Evolutionary conservation across 2,797 vertebrate genomes (phyloP).

Genomic region (Aphelocoma californica): DNA sequence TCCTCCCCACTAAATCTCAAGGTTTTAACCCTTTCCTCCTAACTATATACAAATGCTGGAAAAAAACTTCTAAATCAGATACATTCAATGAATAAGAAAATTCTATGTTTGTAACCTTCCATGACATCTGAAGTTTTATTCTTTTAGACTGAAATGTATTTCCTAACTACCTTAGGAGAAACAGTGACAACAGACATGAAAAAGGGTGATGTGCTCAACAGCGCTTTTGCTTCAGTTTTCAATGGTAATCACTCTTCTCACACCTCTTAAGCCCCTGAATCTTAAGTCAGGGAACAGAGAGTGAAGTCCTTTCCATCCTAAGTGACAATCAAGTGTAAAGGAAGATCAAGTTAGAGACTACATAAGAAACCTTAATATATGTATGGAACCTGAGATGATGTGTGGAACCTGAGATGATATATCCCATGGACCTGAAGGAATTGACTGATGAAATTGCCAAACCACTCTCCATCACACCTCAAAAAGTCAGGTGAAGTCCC

Average conservation of each 20-base stretch:
- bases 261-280: neutral
- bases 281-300: neutral
- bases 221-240: neutral
- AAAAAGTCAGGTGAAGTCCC: neutral
- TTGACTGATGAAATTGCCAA: neutral
- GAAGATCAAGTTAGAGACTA: neutral
- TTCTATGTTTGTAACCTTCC: neutral
- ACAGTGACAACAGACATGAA: neutral
- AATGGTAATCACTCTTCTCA: rapidly evolving
- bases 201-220: neutral
- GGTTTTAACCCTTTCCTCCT: neutral
- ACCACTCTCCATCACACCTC: neutral
- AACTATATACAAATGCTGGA: neutral
- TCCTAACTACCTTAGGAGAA: neutral
- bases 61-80: neutral
- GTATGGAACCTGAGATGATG: neutral
- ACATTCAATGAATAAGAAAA: neutral
- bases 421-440: neutral
- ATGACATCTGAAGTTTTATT: neutral
- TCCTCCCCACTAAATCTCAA: neutral
- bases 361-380: neutral
- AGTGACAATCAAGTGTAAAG: neutral
- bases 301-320: neutral
- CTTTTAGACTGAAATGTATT: neutral
- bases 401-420: neutral